Conservation (phyloP, 2,888 invertebrate genomes). For the Pemphredon lugubris region DNA sequence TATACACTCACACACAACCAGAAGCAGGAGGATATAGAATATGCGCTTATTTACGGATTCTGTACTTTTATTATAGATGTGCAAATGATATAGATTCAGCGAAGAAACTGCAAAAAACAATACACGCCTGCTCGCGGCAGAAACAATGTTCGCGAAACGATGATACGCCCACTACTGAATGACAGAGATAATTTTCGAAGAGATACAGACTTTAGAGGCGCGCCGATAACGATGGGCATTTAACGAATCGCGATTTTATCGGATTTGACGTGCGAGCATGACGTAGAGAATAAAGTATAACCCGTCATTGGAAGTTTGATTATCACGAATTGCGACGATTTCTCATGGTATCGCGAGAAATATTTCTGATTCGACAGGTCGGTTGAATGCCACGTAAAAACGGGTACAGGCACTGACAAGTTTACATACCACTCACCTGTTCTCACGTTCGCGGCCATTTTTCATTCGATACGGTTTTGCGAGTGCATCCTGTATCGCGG, state of each 20-base stretch:
- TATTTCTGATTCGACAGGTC: background rate
- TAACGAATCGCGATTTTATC: conserved; percentile 6
- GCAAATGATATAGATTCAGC: no score
- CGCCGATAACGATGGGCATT: conserved; percentile 22
- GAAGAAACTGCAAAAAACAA: conserved; percentile 5
- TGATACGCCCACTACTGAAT: conserved; percentile 33
- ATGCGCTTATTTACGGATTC: no score
- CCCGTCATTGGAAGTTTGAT: no score
- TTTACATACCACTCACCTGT: conserved; percentile 72
- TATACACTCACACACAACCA: conserved; percentile 21
- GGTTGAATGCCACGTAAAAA: conserved; percentile 6
- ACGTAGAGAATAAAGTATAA: conserved; percentile 23
- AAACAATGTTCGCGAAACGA: background rate
- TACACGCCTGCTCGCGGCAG: background rate
- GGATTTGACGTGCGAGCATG: conserved; percentile 26
- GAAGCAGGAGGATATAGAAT: no score
- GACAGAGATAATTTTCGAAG: conserved; percentile 17
- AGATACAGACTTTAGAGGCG: conserved; percentile 7
- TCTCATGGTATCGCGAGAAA: background rate
- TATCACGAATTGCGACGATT: no score
- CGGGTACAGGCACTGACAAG: conserved; percentile 28
- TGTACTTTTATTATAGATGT: no score
- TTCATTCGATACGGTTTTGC: conserved; percentile 53
- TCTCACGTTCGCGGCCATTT: conserved; percentile 76
- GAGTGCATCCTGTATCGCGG: conserved; percentile 19